phyloP scores from a whole-genome alignment of 2,113 vertebrate species.

The Vicugna pacos region DNA sequence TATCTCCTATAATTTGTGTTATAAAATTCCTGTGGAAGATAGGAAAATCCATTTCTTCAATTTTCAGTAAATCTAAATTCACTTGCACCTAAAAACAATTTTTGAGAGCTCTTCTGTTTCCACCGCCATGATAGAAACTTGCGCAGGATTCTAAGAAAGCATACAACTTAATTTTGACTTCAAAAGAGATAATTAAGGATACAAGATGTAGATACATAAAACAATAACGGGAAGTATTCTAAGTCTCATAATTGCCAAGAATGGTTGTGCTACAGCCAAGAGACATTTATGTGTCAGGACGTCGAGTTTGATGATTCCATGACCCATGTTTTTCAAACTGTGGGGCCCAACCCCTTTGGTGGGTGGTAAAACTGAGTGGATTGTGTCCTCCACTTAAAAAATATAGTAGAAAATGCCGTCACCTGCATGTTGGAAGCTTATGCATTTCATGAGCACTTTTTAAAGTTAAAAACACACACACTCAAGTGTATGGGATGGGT shows the following conservation, averaged over 20 bases:
- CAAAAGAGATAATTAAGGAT: constrained; percentile 19
- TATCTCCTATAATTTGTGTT: constrained; percentile 34
- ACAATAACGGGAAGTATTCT: neutral
- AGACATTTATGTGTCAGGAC: neutral
- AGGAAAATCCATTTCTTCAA: constrained; percentile 6
- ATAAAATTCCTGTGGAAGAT: constrained; percentile 52
- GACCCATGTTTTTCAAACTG: neutral
- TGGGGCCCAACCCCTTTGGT: neutral
- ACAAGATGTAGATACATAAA: neutral
- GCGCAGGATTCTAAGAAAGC: neutral
- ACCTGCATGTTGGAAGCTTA: neutral
- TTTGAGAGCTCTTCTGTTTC: constrained; percentile 42
- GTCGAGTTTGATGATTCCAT: neutral
- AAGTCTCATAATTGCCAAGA: neutral
- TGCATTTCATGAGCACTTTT: neutral
- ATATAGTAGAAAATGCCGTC: neutral
- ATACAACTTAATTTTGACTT: constrained; percentile 42
- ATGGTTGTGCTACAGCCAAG: neutral
- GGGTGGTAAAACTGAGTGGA: neutral
- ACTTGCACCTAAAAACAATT: constrained; percentile 25
- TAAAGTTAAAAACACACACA: neutral
- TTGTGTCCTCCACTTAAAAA: neutral
- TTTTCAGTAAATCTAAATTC: constrained; percentile 56
- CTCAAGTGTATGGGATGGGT: neutral
- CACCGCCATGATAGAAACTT: neutral